Evolutionary conservation across 2,888 invertebrate species (phyloP).

Genomic region (Hypomecis atomaria): DNA sequence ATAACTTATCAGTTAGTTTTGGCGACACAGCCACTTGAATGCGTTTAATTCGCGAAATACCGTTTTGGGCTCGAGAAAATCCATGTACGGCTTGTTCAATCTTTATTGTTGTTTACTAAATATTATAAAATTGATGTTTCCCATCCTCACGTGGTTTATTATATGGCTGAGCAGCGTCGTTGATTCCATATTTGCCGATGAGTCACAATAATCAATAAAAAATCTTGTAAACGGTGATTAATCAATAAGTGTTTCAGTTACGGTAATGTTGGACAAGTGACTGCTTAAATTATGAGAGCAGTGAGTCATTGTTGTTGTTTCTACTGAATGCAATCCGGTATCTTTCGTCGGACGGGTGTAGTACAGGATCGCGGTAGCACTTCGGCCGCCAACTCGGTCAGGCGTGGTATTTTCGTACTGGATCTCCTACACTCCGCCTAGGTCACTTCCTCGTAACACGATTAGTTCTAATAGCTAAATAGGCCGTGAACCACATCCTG

Average conservation of each 20-base stretch:
- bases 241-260: constrained; percentile 61
- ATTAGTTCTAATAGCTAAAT: constrained; percentile 27
- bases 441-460: constrained; percentile 47
- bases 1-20: constrained; percentile 55
- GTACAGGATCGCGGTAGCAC: constrained; percentile 58
- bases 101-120: constrained; percentile 61
- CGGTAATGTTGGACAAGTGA: constrained; percentile 54
- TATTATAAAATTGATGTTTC: constrained; percentile 57
- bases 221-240: constrained; percentile 41
- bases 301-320: constrained; percentile 54
- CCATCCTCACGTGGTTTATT: constrained; percentile 50
- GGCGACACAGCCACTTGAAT: constrained; percentile 47
- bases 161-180: constrained; percentile 47
- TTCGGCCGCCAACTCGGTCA: constrained; percentile 72
- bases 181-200: constrained; percentile 56
- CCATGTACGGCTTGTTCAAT: constrained; percentile 53
- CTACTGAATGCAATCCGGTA: constrained; percentile 31
- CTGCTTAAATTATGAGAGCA: constrained; percentile 54
- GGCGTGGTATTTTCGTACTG: constrained; percentile 60
- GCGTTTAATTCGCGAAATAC: constrained; percentile 57
- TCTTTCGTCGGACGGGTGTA: constrained; percentile 38
- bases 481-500: constrained; percentile 15
- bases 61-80: constrained; percentile 56
- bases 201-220: constrained; percentile 54
- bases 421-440: constrained; percentile 49